Base-by-base conservation (phyloP, 2,113 vertebrate species). In the Pachycephala philippinensis region DNA sequence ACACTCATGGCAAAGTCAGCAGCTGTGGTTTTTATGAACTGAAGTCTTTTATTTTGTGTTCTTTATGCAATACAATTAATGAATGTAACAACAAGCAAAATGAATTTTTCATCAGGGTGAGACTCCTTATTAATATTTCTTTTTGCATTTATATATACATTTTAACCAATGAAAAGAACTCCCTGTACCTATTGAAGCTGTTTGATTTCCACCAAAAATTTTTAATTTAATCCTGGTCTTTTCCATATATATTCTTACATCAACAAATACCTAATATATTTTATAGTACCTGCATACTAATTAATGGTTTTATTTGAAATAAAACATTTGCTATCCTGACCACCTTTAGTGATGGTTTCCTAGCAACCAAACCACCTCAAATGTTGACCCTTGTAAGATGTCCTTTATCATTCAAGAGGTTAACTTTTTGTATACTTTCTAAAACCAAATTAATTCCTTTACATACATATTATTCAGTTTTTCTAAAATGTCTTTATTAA, bases 301-400 rank as follows among this genome's bases (percentile, higher is more conserved):
- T 97, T 94, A 96, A 82, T 1, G 2, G 16, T 79, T 61, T 83
- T 54, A 64, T 94, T 93, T 91, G 45, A 95, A 96, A 93, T 69
- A 52, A 91, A 96, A 65, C 9, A 27, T 76, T 78, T 90, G 26
- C 66, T 92, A 75, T 74, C 35, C n/a, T 90, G 45, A 82, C 5
- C 47, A 72, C 14, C 57, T 85, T 95, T 85, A 92, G 13, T 72
- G 59, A 50, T 65, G 39, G 96, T 97, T 31, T 95, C 88, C 84
- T 96, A 95, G 95, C 95, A 97, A 96, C 94, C 7, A 74, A 65
- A 13, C 13, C 70, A 91, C 72, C 39, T 83, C 63, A 69, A 69
- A 90, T 45, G 13, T 37, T 94, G 65, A 94, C 65, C 57, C 70
- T 92, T 84, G 31, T 17, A 54, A 87, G 24, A 74, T 70, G 14